Percentiles rank a stretch among this genome's conserved stretches.
Conservation (phyloP, 2,113 vertebrate species). For the Anthoscopus minutus region DNA sequence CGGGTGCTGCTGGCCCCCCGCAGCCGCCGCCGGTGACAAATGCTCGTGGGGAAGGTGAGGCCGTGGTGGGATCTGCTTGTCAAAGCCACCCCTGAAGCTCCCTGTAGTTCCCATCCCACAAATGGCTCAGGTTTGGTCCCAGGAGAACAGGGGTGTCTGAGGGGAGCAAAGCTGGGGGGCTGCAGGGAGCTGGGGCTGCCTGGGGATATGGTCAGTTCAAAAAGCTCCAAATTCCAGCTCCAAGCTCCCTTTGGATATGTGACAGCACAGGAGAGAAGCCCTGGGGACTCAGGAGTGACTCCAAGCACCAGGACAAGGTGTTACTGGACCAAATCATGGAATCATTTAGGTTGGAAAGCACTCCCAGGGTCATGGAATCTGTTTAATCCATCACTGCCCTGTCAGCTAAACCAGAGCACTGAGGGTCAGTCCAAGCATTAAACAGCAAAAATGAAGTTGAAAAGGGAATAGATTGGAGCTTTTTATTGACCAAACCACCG, state of each 20-base stretch:
- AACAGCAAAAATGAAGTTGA: not conserved
- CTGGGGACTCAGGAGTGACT: not conserved
- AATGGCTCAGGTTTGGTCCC: rapidly evolving
- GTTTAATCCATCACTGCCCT: not conserved
- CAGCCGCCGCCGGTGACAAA: not conserved
- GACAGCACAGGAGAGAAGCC: not conserved
- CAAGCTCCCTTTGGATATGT: rapidly evolving
- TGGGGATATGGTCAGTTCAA: not conserved
- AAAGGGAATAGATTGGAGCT: not conserved
- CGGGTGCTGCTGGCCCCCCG: not conserved
- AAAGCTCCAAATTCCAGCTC: not conserved
- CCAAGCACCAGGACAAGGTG: not conserved
- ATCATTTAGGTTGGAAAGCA: not conserved
- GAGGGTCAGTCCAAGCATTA: not conserved
- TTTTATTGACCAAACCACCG: not conserved
- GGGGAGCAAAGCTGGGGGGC: not conserved
- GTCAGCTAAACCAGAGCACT: not conserved
- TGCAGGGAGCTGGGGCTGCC: not conserved
- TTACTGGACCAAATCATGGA: not conserved
- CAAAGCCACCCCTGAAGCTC: not conserved
- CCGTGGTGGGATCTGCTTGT: not conserved
- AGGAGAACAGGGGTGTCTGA: rapidly evolving
- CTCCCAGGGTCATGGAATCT: not conserved
- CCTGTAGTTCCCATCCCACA: rapidly evolving
- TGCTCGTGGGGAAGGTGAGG: not conserved